Base-by-base conservation (phyloP, 2,113 vertebrate species). In the Pavo muticus region DNA sequence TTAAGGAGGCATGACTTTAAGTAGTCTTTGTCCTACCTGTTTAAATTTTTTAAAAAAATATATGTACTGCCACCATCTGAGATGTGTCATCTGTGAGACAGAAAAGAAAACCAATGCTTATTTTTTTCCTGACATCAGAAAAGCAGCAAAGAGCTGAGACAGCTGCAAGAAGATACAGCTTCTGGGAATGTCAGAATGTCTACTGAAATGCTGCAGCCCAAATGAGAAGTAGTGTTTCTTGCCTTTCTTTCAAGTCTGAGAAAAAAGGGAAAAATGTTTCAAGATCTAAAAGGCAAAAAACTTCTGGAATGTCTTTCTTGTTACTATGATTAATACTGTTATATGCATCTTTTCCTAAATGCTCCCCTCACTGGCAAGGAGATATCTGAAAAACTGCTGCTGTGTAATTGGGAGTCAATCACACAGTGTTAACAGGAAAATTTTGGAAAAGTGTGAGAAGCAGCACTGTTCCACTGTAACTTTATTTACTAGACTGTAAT, bases 101-200 rank as follows among this genome's bases (percentile, higher is more conserved):
- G 29, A 24, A 45, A 6, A 44, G n/a, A 29, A 72, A 80, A 47
- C 2, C 6, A 3, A 44, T 8, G 6, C 0, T 6, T 12, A 48
- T 59, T 9, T 10, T 2, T 9, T 24, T 70, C 11, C 4, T 47
- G 77, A 29, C 3, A 21, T 9, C 10, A 57, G 10, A 14, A 77
- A 84, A 5, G 27, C 10, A 60, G 3, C 10, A 64, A 45, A 40
- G 7, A 16, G 67, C 32, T 67, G 69, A 61, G 76, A 35, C 5
- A 52, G 5, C 42, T 39, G 14, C 29, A 44, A 40, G 32, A 3
- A 57, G 40, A 42, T 27, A 21, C 8, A 84, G 24, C 1, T 19
- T 70, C 50, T 67, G 16, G 15, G 21, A 23, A 11, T 35, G 29
- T 25, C 27, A 14, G 25, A 25, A 9, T 32, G 24, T 25, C 24